Base-by-base conservation (phyloP, 2,113 vertebrate species). In the Petrocephalus microphthalmus region DNA sequence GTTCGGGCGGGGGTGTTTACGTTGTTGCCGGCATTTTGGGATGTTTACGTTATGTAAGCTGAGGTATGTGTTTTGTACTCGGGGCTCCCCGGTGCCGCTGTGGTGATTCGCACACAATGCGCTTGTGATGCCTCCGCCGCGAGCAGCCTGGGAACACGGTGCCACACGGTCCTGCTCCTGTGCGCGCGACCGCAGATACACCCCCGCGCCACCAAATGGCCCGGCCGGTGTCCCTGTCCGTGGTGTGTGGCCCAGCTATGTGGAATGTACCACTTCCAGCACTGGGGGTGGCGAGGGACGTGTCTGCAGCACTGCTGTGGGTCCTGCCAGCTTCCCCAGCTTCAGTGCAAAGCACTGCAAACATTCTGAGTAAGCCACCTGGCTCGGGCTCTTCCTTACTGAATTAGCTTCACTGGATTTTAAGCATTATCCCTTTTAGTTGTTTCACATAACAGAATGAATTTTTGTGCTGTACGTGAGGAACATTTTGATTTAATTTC, bases 21-120 rank as follows among this genome's bases (percentile, higher is more conserved):
- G n/a, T 60, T 17, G 13, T 42, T 84, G 53, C 52, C 54, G 29
- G 37, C 33, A 19, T 88, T 88, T 60, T 47, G 78, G 84, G 74
- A 83, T 88, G 37, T 84, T 84, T 84, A 88, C 78, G 15, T 88
- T 88, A 84, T 83, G 87, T 88, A 84, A 84, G 53, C 52, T 49
- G 78, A 60, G 84, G 56, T 84, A 83, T 83, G 87, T 49, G 78
- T 47, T 57, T 47, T 84, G 42, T 29, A 60, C 49, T 88, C 2
- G n/a, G 78, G 29, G n/a, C 52, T 56, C 52, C 42, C 53, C 2
- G 20, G 11, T 84, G 29, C n/a, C 10, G 25, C n/a, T 67, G 57
- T 64, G n/a, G 60, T 67, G 25, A 29, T 67, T 67, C 3, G 11
- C 25, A n/a, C n/a, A 29, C 60, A 13, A n/a, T 64, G 60, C 60